phyloP scores from a whole-genome alignment of 2,113 vertebrate genomes.

The Pteruthius melanotis region DNA sequence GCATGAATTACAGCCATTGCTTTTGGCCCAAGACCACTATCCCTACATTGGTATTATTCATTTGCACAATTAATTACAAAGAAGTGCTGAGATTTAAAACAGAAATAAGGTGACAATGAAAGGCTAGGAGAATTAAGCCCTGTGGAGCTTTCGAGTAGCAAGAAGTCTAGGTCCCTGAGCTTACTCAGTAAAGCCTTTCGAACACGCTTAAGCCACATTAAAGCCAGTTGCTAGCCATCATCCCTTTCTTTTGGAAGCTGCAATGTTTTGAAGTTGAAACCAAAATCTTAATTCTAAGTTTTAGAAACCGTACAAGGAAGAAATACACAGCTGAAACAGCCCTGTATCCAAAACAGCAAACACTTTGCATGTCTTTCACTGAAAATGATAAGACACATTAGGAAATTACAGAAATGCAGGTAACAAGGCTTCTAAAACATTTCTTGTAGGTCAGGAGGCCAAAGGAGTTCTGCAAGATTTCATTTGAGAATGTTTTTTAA shows the following conservation, averaged over 20 bases:
- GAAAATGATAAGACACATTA: neutral
- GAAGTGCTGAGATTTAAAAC: neutral
- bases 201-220: neutral
- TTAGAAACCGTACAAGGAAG: neutral
- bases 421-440: neutral
- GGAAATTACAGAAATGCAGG: neutral
- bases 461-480: neutral
- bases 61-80: slow-evolving; percentile 46
- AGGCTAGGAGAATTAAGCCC: slow-evolving; percentile 7
- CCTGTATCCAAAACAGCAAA: neutral
- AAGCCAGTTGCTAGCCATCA: neutral
- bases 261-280: neutral
- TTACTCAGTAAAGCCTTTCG: neutral
- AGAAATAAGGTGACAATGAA: slow-evolving; percentile 13
- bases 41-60: slow-evolving; percentile 1
- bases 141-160: slow-evolving; percentile 11
- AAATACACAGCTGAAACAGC: neutral
- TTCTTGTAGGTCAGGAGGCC: neutral
- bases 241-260: neutral
- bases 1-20: neutral
- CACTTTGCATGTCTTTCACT: neutral
- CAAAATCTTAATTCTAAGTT: neutral
- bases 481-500: neutral
- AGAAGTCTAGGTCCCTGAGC: neutral
- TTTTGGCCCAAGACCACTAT: neutral